Base-by-base conservation (phyloP, 2,113 vertebrate species). In the Colaptes auratus region DNA sequence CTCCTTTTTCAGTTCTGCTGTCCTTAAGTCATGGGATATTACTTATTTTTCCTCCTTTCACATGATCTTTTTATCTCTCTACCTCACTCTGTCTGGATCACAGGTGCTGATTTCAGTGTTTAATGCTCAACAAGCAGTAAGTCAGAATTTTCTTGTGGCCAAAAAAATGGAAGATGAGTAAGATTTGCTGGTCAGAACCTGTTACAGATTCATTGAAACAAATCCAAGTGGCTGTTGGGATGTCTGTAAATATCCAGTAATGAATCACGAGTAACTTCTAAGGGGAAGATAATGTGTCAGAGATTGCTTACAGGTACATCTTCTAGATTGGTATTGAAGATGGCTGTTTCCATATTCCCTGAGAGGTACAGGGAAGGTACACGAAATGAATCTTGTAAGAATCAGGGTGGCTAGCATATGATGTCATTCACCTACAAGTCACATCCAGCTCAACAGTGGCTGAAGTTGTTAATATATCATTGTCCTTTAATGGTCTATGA, bases 401-500 rank as follows among this genome's bases (percentile, higher is more conserved):
- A 92, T 21, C 20, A 61, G 63, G 16, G 30, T 65, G 79, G 35
- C 69, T 91, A 94, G 72, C 76, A 72, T 78, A 61, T 52, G 76
- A 50, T 78, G 82, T 83, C 74, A 81, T 77, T 91, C 93, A 78
- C 67, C 71, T 80, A 64, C 3, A 13, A 92, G 72, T 81, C 79
- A 73, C 63, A 91, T 83, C 53, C 82, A 93, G 73, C 71, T 71
- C 66, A 89, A 82, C 91, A 86, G 80, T 73, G 90, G 73, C 88
- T 90, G 76, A 76, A 6, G 16, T 33, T 92, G 91, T 91, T 94
- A 86, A 66, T 73, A 23, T 92, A 92, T 95, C 79, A 27, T 31
- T 81, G 70, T 67, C 86, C 76, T 91, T 86, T 94, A 95, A 91
- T 86, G 73, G 92, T 86, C 69, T 93, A 93, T 93, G 93, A 96